phyloP scores from a whole-genome alignment of 1,140 invertebrate genomes.

The Arion vulgaris region DNA sequence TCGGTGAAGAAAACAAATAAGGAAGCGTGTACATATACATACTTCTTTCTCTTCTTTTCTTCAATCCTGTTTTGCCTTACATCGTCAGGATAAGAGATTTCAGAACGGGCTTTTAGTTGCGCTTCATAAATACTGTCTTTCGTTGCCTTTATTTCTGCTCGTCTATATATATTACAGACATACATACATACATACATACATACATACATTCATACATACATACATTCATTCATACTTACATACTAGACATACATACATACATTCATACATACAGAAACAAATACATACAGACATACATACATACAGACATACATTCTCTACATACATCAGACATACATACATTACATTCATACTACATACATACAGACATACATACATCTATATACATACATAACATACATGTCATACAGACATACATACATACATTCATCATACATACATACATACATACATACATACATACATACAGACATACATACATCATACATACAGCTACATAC shows the following conservation, averaged over 20 bases:
- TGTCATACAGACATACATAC: no score
- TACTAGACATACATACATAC: constrained; percentile 10
- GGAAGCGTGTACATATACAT: no score
- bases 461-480: not conserved
- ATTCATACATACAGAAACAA: constrained; percentile 17
- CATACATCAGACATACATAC: not conserved
- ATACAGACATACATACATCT: no score
- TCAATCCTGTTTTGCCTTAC: no score
- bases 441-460: not conserved
- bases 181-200: constrained; percentile 17
- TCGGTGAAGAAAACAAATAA: no score
- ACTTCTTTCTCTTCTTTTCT: no score
- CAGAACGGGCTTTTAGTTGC: no score
- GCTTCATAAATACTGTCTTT: no score
- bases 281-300: constrained; percentile 27
- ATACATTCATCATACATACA: not conserved
- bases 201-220: constrained; percentile 9
- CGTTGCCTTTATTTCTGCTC: no score
- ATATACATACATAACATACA: not conserved
- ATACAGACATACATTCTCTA: constrained; percentile 10
- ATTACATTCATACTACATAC: not conserved
- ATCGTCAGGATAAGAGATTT: no score
- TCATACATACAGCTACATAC: not conserved
- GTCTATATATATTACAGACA: no score
- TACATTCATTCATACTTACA: not conserved